A percentile compares a stretch with the other conserved stretches of the same genome.
Conservation (phyloP, 2,797 vertebrate genomes). For the Lepus oiostolus region DNA sequence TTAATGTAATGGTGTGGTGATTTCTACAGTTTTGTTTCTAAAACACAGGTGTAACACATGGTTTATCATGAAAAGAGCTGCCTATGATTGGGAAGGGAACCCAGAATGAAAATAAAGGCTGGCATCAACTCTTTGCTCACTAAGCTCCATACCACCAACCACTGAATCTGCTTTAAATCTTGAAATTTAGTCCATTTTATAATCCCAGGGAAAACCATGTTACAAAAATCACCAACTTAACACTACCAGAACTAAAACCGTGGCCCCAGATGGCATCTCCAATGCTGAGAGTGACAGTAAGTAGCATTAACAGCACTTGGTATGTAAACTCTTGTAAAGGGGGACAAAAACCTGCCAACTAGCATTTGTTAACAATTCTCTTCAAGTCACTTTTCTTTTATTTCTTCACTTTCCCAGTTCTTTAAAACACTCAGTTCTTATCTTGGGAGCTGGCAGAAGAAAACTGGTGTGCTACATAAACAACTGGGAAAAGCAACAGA, state of each 20-base stretch:
- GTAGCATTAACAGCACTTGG: conserved; percentile 28
- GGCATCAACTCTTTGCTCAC: neutral
- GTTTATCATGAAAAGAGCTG: neutral
- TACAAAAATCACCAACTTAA: conserved; percentile 61
- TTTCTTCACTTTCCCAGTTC: conserved; percentile 49
- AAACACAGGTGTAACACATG: neutral
- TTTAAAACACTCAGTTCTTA: conserved; percentile 47
- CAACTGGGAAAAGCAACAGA: conserved; percentile 40
- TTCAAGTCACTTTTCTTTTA: conserved; percentile 42
- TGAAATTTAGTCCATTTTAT: neutral
- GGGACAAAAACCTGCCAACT: neutral
- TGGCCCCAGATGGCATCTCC: neutral
- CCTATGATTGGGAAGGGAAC: neutral
- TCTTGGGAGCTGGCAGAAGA: conserved; percentile 31
- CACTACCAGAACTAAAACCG: conserved; percentile 22
- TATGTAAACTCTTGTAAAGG: conserved; percentile 52
- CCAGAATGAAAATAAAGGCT: neutral
- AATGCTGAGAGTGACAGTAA: conserved; percentile 29
- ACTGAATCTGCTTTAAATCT: neutral
- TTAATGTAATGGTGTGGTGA: neutral
- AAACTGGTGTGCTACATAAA: neutral
- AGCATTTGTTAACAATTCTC: conserved; percentile 58
- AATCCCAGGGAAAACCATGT: conserved; percentile 29
- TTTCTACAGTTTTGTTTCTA: conserved; percentile 24
- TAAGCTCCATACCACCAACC: neutral